A percentile compares a stretch with the other conserved stretches of the same genome.
These are phyloP conservation scores for Lampropteryx suffumata DNA, from an alignment of 2,888 invertebrate species.

Conservation along the genomic window DNA sequence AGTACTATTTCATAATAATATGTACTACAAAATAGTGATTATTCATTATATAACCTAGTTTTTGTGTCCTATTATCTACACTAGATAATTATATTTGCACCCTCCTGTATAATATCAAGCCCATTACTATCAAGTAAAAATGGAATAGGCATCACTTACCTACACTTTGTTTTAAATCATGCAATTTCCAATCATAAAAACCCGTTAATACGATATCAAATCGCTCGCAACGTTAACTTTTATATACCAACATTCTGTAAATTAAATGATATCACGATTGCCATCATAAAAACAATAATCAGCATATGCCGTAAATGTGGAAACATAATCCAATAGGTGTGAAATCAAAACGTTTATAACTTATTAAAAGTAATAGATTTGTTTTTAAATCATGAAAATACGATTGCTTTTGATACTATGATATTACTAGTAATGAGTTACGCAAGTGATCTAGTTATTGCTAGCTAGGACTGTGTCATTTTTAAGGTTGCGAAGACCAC, in stretches of 20 bases:
- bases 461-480: too few species aligned
- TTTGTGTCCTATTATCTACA: too few species aligned
- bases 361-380: slow-evolving; percentile 48
- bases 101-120: not conserved
- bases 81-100: too few species aligned
- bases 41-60: too few species aligned
- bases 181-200: slow-evolving; percentile 19
- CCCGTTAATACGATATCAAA: slow-evolving; percentile 15
- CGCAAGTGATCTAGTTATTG: too few species aligned
- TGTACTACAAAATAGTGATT: too few species aligned
- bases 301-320: slow-evolving; percentile 7
- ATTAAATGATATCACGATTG: slow-evolving; percentile 21
- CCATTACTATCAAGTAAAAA: too few species aligned
- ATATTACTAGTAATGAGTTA: too few species aligned
- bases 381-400: slow-evolving; percentile 18
- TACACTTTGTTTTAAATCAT: slow-evolving; percentile 14
- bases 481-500: too few species aligned
- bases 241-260: slow-evolving; percentile 4
- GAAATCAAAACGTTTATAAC: slow-evolving; percentile 54
- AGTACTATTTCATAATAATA: too few species aligned
- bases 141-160: too few species aligned
- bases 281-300: slow-evolving; percentile 20
- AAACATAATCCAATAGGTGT: slow-evolving; percentile 48
- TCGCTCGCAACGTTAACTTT: slow-evolving; percentile 17
- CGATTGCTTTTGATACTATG: slow-evolving; percentile 15